Base-by-base conservation (phyloP, 2,888 invertebrate species). In the Anthoptus insignis region DNA sequence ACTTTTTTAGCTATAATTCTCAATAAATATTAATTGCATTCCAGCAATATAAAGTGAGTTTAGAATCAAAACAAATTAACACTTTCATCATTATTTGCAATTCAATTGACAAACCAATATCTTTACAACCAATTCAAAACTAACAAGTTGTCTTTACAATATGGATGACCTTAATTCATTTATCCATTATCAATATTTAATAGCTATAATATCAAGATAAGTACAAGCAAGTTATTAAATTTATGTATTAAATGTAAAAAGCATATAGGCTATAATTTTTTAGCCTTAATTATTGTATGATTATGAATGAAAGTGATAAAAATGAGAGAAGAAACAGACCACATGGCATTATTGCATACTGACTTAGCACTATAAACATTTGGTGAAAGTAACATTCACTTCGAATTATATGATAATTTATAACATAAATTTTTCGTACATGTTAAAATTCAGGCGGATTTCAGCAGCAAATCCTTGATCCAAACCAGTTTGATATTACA, bases 381-480 rank as follows among this genome's bases (percentile, higher is more conserved):
- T 69, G 77, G 90, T 89, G 91, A 91, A 91, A 91, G 91, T 89
- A 76, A 79, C 89, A 89, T 89, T 90, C 88, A 86, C 89, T 89
- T 88, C 53, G 14, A 60, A 53, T 50, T 52, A 59, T 50, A 61
- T 42, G 21, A 22, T 47, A 24, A 14, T 22, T 22, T 13, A 45
- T 21, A 52, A 14, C 52, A 22, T 34, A 21, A 24, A 24, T 53
- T 53, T 60, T 53, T 60, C 9, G 6, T 19, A 32, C 29, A 34
- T 45, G 11, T 45, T 3, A 5, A 16, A 45, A 2, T 22, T 0
- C 13, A 19, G 42, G 19, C 13, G 13, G 21, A 21, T 21, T 45
- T 45, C 8, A 45, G 22, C 22, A 45, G 22, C 1, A 19, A 11
- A 9, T 3, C 42, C 11, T 21, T 42, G 19, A 11, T 42, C 4